phyloP scores from a whole-genome alignment of 2,888 invertebrate species.

The Aspidiotus destructor region DNA sequence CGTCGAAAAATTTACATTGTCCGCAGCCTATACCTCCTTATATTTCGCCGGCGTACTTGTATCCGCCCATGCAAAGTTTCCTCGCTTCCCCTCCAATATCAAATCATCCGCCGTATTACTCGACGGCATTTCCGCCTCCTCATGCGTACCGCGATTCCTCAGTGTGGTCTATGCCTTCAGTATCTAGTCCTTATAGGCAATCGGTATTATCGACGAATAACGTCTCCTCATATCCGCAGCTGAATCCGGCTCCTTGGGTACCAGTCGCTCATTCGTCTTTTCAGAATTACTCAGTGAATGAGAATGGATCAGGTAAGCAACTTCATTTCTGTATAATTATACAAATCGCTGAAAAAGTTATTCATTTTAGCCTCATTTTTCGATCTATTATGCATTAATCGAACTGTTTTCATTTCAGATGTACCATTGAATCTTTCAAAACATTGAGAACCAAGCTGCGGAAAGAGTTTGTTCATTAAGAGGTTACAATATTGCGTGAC shows the following conservation, averaged over 20 bases:
- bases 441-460: slow-evolving; percentile 4
- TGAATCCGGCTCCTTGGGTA: slow-evolving; percentile 23
- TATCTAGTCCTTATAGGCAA: slow-evolving; percentile 33
- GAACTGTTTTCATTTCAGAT: slow-evolving; percentile 53
- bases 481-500: too few relatives aligned
- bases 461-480: too few relatives aligned
- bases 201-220: slow-evolving; percentile 21
- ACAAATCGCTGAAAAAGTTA: background rate
- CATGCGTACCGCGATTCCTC: slow-evolving; percentile 19
- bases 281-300: slow-evolving; percentile 24
- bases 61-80: slow-evolving; percentile 21
- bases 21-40: slow-evolving; percentile 29
- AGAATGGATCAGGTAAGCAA: slow-evolving; percentile 29
- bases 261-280: slow-evolving; percentile 30
- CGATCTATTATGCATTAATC: background rate
- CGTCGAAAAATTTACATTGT: slow-evolving; percentile 12
- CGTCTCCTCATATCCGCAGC: slow-evolving; percentile 22
- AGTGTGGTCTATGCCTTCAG: slow-evolving; percentile 25
- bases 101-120: slow-evolving; percentile 30
- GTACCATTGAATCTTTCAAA: slow-evolving; percentile 82
- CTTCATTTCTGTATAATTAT: background rate
- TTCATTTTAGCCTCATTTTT: background rate
- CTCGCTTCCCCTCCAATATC: slow-evolving; percentile 21
- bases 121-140: background rate
- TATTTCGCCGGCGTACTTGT: slow-evolving; percentile 21